phyloP scores from a whole-genome alignment of 1,140 invertebrate species.

The Heterodera schachtii region DNA sequence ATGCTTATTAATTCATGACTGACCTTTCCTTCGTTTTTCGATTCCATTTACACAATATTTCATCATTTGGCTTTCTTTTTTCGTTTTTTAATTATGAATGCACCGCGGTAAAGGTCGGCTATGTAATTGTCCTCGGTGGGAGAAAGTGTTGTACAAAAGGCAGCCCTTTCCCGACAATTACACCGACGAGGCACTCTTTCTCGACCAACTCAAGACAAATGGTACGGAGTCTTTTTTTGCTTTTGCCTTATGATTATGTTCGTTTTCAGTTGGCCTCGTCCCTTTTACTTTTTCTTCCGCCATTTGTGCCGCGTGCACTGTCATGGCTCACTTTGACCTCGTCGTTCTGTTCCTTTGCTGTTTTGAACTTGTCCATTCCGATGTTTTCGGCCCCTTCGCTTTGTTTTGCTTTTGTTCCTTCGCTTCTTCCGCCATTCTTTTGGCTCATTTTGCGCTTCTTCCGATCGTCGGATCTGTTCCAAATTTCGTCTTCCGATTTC shows the following conservation, averaged over 20 bases:
- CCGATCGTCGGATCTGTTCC: background rate
- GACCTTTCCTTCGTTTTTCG: background rate
- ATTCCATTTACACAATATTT: background rate
- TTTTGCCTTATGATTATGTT: background rate
- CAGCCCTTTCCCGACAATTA: conserved; percentile 86
- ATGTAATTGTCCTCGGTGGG: conserved; percentile 70
- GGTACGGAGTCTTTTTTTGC: conserved; percentile 60
- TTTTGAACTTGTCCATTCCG: conserved; percentile 68
- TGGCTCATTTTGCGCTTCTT: background rate
- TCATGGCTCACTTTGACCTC: conserved; percentile 77
- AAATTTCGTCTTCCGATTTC: conserved; percentile 8
- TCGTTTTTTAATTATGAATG: background rate
- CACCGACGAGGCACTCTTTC: conserved; percentile 78
- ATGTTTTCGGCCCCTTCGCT: background rate
- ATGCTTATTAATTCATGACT: background rate
- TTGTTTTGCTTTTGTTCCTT: background rate
- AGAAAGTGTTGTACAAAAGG: conserved; percentile 85
- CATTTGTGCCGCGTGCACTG: conserved; percentile 75
- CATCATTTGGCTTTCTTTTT: background rate
- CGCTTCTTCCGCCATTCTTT: background rate
- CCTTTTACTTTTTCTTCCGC: conserved; percentile 75
- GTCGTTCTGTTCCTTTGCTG: conserved; percentile 72
- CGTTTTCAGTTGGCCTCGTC: conserved; percentile 72
- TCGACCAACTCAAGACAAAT: conserved; percentile 83
- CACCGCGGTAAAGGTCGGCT: background rate